Conservation (phyloP, 1,140 invertebrate species). For the Drosophila insularis region DNA sequence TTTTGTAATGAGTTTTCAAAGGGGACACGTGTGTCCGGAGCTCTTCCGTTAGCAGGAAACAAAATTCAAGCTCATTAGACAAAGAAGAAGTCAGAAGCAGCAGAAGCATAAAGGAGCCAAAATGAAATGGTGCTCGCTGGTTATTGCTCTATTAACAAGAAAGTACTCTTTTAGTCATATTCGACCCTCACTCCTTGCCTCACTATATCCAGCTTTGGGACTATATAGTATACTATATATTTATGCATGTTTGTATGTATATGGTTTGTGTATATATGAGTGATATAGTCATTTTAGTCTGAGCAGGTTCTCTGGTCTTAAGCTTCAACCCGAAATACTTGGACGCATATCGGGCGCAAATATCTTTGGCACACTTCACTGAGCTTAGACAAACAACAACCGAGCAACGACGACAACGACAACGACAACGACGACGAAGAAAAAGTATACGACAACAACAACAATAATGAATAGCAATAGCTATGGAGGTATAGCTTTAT, state of each 20-base stretch:
- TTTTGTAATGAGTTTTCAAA: slow-evolving; percentile 37
- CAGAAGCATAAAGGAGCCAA: background rate
- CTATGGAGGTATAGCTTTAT: slow-evolving; percentile 51
- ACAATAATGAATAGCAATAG: slow-evolving; percentile 36
- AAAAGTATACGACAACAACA: slow-evolving; percentile 10
- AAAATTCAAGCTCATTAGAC: slow-evolving; percentile 53
- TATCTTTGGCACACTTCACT: slow-evolving; percentile 76
- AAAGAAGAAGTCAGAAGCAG: slow-evolving; percentile 20
- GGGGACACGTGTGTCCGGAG: slow-evolving; percentile 60
- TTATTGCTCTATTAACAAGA: slow-evolving; percentile 65
- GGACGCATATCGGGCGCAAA: slow-evolving; percentile 67
- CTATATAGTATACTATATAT: slow-evolving; percentile 12
- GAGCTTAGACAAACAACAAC: slow-evolving; percentile 67
- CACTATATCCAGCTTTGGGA: no score
- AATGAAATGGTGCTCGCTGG: slow-evolving; percentile 21
- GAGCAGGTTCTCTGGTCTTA: slow-evolving; percentile 19
- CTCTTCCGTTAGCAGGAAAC: slow-evolving; percentile 60
- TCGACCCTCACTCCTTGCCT: background rate
- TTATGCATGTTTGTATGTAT: no score
- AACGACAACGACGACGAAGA: slow-evolving; percentile 31
- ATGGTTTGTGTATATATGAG: slow-evolving; percentile 10
- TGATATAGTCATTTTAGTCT: slow-evolving; percentile 60
- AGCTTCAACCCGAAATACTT: slow-evolving; percentile 56
- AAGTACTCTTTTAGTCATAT: slow-evolving; percentile 60
- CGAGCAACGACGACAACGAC: slow-evolving; percentile 32